phyloP scores from a whole-genome alignment of 2,797 vertebrate genomes.

The Myotis findleyi region DNA sequence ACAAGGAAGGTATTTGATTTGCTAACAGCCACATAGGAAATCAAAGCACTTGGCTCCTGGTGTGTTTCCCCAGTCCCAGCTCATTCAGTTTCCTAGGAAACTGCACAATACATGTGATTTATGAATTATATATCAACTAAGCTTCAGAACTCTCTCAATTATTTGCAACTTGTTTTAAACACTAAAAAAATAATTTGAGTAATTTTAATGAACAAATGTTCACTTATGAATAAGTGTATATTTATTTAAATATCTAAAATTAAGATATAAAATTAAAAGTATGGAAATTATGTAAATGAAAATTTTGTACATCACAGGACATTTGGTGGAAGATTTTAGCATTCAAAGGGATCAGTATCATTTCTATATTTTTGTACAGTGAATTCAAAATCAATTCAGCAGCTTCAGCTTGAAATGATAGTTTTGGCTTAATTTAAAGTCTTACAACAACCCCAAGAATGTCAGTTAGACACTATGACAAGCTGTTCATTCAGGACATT shows the following conservation, averaged over 20 bases:
- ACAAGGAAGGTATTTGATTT: slow-evolving; percentile 53
- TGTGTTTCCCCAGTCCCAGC: background rate
- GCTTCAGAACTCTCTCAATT: background rate
- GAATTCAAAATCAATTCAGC: slow-evolving; percentile 3
- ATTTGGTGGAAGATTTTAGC: slow-evolving; percentile 7
- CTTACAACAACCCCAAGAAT: background rate
- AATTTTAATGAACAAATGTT: slow-evolving; percentile 11
- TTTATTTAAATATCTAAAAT: slow-evolving; percentile 47
- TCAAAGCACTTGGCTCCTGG: background rate
- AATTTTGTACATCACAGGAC: background rate
- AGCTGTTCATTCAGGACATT: background rate
- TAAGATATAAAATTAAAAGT: slow-evolving; percentile 45
- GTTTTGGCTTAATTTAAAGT: background rate
- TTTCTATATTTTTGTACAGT: background rate
- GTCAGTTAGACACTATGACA: background rate
- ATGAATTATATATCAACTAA: slow-evolving; percentile 10
- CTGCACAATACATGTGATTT: slow-evolving; percentile 11
- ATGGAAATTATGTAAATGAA: background rate
- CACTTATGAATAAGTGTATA: background rate
- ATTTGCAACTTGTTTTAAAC: slow-evolving; percentile 52
- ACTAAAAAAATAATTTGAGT: slow-evolving; percentile 32
- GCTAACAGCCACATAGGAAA: slow-evolving; percentile 14
- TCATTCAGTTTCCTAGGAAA: slow-evolving; percentile 58
- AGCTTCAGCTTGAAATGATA: background rate
- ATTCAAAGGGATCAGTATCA: background rate